These are phyloP conservation scores for Syngnathus floridae DNA, from an alignment of 2,113 vertebrate genomes.

Conservation along the genomic window DNA sequence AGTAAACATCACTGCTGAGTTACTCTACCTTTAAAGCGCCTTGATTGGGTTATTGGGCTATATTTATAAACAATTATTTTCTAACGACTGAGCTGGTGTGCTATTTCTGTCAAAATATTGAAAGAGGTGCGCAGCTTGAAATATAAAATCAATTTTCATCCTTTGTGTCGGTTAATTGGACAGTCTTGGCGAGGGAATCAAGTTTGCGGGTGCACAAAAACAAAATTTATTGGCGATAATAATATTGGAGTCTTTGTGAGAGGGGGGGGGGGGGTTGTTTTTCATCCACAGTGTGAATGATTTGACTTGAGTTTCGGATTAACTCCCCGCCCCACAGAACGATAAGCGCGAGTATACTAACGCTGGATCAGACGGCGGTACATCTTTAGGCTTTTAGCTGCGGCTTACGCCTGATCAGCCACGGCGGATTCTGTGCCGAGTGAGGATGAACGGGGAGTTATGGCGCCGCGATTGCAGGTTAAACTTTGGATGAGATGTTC, in stretches of 20 bases:
- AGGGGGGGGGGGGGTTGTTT: not conserved
- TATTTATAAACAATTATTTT: no score
- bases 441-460: not conserved
- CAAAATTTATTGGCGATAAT: no score
- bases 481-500: not conserved
- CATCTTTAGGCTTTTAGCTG: conserved; percentile 2
- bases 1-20: not conserved
- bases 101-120: no score
- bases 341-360: not conserved
- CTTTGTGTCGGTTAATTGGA: no score
- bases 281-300: not conserved
- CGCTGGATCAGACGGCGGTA: not conserved
- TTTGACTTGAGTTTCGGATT: not conserved
- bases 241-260: no score
- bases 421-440: not conserved
- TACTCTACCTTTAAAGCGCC: not conserved
- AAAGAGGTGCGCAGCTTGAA: no score
- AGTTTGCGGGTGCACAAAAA: no score
- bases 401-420: not conserved
- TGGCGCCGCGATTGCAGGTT: not conserved
- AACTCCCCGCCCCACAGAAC: not conserved
- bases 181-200: no score
- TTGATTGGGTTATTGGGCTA: no score
- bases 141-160: no score
- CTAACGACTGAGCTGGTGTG: no score